Percentiles rank a stretch among this genome's conserved stretches.
Conservation (phyloP, 1,140 invertebrate genomes). For the Drosophila biarmipes region DNA sequence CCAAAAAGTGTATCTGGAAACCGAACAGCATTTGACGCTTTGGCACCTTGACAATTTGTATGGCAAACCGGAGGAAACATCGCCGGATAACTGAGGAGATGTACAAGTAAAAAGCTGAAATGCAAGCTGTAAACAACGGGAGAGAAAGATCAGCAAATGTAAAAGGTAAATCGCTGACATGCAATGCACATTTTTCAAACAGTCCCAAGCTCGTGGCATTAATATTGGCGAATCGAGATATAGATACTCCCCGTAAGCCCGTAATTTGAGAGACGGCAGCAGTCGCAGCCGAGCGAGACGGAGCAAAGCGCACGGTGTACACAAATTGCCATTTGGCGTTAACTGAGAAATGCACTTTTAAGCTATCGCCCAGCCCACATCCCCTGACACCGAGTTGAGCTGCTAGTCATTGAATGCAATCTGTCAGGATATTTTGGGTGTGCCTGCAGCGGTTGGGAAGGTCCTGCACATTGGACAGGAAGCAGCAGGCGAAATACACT, state of each 20-base stretch:
- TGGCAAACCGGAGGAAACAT: constrained; percentile 54
- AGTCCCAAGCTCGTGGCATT: constrained; percentile 60
- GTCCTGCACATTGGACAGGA: background rate
- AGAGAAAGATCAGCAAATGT: constrained; percentile 26
- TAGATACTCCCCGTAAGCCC: constrained; percentile 45
- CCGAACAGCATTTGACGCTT: constrained; percentile 60
- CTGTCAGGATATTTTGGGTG: constrained; percentile 63
- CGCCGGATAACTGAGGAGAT: constrained; percentile 14
- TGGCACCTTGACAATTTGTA: constrained; percentile 77
- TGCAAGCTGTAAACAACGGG: constrained; percentile 15
- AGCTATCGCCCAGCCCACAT: constrained; percentile 35
- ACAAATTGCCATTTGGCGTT: constrained; percentile 77
- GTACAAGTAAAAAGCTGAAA: background rate
- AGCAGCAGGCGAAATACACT: constrained; percentile 12
- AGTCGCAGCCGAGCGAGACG: background rate
- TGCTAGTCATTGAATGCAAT: constrained; percentile 59
- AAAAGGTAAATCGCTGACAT: constrained; percentile 72
- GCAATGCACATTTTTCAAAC: constrained; percentile 74
- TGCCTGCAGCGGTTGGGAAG: constrained; percentile 40
- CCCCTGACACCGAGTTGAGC: background rate
- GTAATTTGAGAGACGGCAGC: constrained; percentile 45
- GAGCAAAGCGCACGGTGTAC: constrained; percentile 49
- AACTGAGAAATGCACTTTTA: constrained; percentile 81
- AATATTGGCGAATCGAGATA: constrained; percentile 62
- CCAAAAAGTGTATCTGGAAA: constrained; percentile 38